These are phyloP conservation scores for Adelphocoris suturalis DNA, from an alignment of 2,888 invertebrate species.

Conservation along the genomic window DNA sequence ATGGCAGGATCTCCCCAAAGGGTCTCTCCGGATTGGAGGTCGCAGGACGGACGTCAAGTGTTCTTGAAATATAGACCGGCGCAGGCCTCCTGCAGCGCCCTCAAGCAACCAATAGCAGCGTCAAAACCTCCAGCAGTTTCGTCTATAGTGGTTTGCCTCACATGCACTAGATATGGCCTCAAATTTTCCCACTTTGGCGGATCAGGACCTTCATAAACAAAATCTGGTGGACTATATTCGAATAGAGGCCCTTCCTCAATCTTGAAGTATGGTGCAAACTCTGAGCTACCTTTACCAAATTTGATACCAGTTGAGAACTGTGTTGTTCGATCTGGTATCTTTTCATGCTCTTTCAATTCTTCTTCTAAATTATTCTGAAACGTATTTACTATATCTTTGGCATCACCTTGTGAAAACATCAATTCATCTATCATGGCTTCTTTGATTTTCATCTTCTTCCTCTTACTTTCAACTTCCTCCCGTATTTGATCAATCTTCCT, in stretches of 20 bases:
- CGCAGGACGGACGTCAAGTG: conserved; percentile 68
- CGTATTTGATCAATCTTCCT: conserved; percentile 86
- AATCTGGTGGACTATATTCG: conserved; percentile 82
- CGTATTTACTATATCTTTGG: conserved; percentile 90
- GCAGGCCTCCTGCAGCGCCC: conserved; percentile 93
- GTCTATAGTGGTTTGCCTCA: conserved; percentile 85
- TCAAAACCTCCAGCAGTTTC: conserved; percentile 91
- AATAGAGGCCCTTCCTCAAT: conserved; percentile 88
- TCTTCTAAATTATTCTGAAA: conserved; percentile 87
- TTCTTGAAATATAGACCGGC: conserved; percentile 83
- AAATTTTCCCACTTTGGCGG: conserved; percentile 84
- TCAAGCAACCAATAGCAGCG: conserved; percentile 81
- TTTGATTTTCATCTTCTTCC: conserved; percentile 88
- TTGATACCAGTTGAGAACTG: conserved; percentile 91
- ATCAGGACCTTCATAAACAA: conserved; percentile 86
- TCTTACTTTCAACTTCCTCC: conserved; percentile 84
- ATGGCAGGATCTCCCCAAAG: conserved; percentile 46
- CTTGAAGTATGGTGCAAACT: conserved; percentile 82
- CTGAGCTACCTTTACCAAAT: conserved; percentile 79
- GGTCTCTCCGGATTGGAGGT: conserved; percentile 41
- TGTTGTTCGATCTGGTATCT: conserved; percentile 78
- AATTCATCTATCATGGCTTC: conserved; percentile 96
- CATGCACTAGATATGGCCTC: conserved; percentile 85
- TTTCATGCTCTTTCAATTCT: conserved; percentile 76
- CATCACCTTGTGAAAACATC: conserved; percentile 94